A percentile compares a stretch with the other conserved stretches of the same genome.
Evolutionary conservation across 2,888 invertebrate genomes (phyloP).

Genomic region (Volucella bombylans): DNA sequence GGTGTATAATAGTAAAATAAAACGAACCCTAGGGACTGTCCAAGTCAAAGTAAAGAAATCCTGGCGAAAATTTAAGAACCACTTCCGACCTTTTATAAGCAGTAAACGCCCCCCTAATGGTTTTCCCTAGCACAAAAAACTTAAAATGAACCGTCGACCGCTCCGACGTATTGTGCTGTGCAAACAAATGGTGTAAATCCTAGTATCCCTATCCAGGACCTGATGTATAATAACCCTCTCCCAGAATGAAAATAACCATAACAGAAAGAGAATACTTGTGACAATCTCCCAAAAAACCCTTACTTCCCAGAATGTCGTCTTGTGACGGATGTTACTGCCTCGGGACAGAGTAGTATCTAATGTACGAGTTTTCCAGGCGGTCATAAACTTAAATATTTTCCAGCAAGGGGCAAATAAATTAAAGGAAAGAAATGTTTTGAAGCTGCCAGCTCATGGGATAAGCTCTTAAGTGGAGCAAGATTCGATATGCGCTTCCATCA

Average conservation of each 20-base stretch:
- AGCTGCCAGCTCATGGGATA: slow-evolving; percentile 12
- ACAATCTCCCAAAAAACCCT: neutral
- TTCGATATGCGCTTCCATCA: slow-evolving; percentile 23
- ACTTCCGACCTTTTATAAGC: slow-evolving; percentile 54
- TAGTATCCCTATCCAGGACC: slow-evolving; percentile 7
- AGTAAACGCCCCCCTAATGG: slow-evolving; percentile 54
- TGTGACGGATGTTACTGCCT: slow-evolving; percentile 35
- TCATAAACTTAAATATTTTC: slow-evolving; percentile 40
- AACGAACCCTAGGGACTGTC: slow-evolving; percentile 43
- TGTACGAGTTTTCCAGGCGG: slow-evolving; percentile 17
- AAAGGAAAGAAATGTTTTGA: neutral
- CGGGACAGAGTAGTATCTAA: slow-evolving; percentile 19
- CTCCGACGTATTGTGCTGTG: slow-evolving; percentile 29
- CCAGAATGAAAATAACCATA: slow-evolving; percentile 45
- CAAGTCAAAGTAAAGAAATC: slow-evolving; percentile 49
- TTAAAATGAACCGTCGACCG: slow-evolving; percentile 36
- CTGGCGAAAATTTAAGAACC: slow-evolving; percentile 45
- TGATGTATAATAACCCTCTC: slow-evolving; percentile 15
- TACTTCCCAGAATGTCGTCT: neutral
- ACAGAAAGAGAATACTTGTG: slow-evolving; percentile 18
- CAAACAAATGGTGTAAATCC: slow-evolving; percentile 24
- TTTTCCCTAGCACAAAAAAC: slow-evolving; percentile 41
- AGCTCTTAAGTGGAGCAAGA: slow-evolving; percentile 25
- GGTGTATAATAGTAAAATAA: slow-evolving; percentile 29
- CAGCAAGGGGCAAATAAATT: slow-evolving; percentile 35